phyloP scores from a whole-genome alignment of 2,113 vertebrate genomes.

The Oryzias melastigma region DNA sequence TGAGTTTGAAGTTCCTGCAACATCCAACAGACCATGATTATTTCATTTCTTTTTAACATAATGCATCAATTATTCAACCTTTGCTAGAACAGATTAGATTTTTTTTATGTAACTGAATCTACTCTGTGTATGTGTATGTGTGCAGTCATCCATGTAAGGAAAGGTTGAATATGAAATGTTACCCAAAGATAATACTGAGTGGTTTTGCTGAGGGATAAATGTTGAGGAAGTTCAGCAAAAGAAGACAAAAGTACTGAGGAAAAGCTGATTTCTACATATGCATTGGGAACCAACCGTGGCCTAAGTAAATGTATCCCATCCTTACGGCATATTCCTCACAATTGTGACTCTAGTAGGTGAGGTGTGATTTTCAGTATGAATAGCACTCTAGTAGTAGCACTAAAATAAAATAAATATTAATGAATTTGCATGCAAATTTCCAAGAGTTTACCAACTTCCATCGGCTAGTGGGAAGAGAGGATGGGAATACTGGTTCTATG shows the following conservation, averaged over 20 bases:
- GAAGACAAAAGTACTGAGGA: conserved; percentile 25
- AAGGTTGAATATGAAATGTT: conserved; percentile 46
- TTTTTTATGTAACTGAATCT: conserved; percentile 57
- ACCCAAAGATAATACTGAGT: conserved; percentile 53
- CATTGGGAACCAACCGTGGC: conserved; percentile 45
- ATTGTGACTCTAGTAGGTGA: conserved; percentile 11
- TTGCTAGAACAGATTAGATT: conserved; percentile 58
- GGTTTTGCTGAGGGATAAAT: conserved; percentile 44
- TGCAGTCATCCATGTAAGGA: conserved; percentile 31
- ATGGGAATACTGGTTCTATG: too few species aligned
- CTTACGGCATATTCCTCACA: conserved; percentile 41
- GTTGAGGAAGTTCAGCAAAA: conserved; percentile 33
- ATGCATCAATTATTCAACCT: conserved; percentile 70
- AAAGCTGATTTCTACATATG: conserved; percentile 59
- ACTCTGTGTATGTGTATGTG: conserved; percentile 11
- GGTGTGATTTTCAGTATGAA: conserved; percentile 7
- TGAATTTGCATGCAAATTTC: conserved; percentile 12
- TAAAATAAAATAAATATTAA: background rate
- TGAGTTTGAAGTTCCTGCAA: conserved; percentile 70
- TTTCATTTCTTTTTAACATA: conserved; percentile 72
- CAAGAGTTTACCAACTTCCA: background rate
- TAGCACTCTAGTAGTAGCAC: background rate
- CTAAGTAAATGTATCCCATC: conserved; percentile 51
- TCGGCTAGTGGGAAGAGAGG: too few species aligned
- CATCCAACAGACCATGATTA: conserved; percentile 70